Percentiles rank a stretch among this genome's conserved stretches.
Conservation (phyloP, 2,888 invertebrate genomes). For the Macrosoma leucophasiata region DNA sequence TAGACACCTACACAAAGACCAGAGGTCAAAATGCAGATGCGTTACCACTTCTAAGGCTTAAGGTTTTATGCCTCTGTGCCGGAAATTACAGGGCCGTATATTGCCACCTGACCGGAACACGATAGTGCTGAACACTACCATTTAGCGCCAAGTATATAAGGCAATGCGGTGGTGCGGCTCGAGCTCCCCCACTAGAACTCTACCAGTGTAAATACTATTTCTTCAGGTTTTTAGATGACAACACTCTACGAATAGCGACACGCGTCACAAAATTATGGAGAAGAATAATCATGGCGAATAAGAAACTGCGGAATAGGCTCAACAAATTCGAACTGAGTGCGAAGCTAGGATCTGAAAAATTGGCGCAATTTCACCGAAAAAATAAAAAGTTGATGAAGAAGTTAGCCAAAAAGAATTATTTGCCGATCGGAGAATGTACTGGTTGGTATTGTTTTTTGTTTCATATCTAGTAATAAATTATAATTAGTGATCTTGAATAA, state of each 20-base stretch:
- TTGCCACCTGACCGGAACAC: no score
- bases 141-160: no score
- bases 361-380: conserved; percentile 42
- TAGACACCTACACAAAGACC: no score
- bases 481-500: no score
- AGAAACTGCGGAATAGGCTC: conserved; percentile 39
- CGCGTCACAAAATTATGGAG: conserved; percentile 41
- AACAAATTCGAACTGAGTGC: conserved; percentile 47
- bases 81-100: no score
- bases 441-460: conserved; percentile 30
- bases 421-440: conserved; percentile 31
- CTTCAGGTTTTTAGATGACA: conserved; percentile 49
- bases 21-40: no score
- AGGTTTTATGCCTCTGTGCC: no score
- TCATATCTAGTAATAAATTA: no score
- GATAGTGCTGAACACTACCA: no score
- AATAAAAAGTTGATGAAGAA: conserved; percentile 37
- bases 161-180: no score
- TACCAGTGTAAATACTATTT: conserved; percentile 3
- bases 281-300: conserved; percentile 45
- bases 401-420: conserved; percentile 37
- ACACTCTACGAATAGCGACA: conserved; percentile 41
- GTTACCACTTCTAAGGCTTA: no score
- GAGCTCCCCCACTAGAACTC: no score
- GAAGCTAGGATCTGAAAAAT: conserved; percentile 44